A percentile compares a stretch with the other conserved stretches of the same genome.
Evolutionary conservation across 1,140 invertebrate species (phyloP).

Genomic region (Sycophila sp.): DNA sequence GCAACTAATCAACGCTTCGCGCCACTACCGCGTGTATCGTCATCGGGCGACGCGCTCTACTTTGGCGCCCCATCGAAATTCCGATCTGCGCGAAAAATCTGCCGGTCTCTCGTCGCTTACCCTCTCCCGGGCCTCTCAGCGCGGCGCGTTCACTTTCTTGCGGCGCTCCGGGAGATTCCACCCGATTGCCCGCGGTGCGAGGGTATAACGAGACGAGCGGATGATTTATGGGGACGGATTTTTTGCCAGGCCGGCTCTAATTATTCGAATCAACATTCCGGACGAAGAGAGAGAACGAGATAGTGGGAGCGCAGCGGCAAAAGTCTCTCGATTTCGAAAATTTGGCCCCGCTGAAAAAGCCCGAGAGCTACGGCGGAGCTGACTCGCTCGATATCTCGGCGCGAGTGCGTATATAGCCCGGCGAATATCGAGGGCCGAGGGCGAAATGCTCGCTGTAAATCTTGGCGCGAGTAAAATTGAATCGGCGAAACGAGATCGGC

Average conservation of each 20-base stretch:
- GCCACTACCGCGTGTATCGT: slow-evolving; percentile 36
- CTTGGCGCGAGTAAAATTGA: slow-evolving; percentile 21
- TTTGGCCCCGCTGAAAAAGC: too few relatives aligned
- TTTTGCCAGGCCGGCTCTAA: not conserved
- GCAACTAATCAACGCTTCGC: slow-evolving; percentile 59
- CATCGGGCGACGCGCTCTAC: slow-evolving; percentile 32
- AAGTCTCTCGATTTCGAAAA: too few relatives aligned
- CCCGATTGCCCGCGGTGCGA: not conserved
- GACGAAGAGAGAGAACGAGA: too few relatives aligned
- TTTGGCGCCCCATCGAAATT: slow-evolving; percentile 54
- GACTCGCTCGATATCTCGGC: too few relatives aligned
- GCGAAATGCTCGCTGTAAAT: not conserved
- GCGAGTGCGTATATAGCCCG: too few relatives aligned
- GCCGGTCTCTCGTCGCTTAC: too few relatives aligned
- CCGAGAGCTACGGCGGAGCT: too few relatives aligned
- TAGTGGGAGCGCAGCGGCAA: too few relatives aligned
- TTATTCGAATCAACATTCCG: slow-evolving; percentile 6
- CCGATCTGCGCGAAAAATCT: slow-evolving; percentile 50
- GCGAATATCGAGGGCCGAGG: too few relatives aligned
- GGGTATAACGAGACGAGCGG: not conserved
- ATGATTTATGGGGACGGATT: not conserved
- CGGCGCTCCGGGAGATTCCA: slow-evolving; percentile 2
- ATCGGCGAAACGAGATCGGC: slow-evolving; percentile 22
- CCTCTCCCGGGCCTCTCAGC: not conserved
- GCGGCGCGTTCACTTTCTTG: slow-evolving; percentile 1